Evolutionary conservation across 2,113 vertebrate genomes (phyloP).

Genomic region (Sylvia atricapilla): DNA sequence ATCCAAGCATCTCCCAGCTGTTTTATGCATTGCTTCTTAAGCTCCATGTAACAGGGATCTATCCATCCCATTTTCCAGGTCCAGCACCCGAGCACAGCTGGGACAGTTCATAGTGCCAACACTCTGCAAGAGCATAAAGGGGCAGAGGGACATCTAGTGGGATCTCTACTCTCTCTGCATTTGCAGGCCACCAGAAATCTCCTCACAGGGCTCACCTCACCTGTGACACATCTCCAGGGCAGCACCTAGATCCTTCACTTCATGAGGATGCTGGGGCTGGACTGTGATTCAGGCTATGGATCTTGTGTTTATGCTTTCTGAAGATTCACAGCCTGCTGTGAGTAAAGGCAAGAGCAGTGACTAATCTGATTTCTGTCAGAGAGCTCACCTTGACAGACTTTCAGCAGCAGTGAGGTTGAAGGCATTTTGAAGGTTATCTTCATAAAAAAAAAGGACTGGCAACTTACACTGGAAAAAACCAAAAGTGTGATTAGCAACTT

Average conservation of each 20-base stretch:
- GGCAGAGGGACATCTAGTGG: constrained; percentile 52
- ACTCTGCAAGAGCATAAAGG: not conserved
- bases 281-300: not conserved
- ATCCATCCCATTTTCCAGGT: not conserved
- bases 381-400: constrained; percentile 40
- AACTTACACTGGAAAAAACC: constrained; percentile 3
- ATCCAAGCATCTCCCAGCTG: not conserved
- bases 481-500: constrained; percentile 11
- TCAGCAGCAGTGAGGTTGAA: not conserved
- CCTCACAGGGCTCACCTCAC: not conserved
- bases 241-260: not conserved
- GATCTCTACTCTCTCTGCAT: not conserved
- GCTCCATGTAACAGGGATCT: not conserved
- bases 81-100: not conserved
- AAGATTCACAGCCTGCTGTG: not conserved
- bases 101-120: not conserved
- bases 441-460: not conserved
- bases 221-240: not conserved
- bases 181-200: not conserved
- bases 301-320: not conserved
- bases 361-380: not conserved
- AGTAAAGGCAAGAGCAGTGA: not conserved
- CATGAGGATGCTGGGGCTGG: not conserved
- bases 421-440: constrained; percentile 52
- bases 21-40: not conserved